Percentiles rank a stretch among this genome's conserved stretches.
Evolutionary conservation across 2,113 vertebrate genomes (phyloP).

Genomic region (Oxyura jamaicensis): DNA sequence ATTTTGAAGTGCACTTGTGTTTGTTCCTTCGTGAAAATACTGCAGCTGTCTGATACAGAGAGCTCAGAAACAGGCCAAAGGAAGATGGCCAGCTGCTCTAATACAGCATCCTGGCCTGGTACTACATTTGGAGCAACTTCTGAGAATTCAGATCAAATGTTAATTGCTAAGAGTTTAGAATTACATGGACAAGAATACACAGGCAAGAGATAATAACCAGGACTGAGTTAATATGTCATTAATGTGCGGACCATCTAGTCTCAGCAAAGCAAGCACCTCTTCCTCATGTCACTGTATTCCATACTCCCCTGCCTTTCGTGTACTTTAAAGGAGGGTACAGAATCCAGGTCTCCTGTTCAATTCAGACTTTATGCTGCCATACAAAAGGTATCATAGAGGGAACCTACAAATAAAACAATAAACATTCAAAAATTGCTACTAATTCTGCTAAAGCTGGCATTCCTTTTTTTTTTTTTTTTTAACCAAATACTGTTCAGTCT

Average conservation of each 20-base stretch:
- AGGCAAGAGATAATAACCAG: not conserved
- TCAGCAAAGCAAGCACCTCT: not conserved
- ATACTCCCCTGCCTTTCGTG: not conserved
- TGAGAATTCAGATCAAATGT: not conserved
- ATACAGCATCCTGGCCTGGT: not conserved
- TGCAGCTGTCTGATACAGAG: slow-evolving; percentile 4
- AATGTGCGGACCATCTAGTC: not conserved
- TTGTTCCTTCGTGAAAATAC: slow-evolving; percentile 5
- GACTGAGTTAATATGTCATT: not conserved
- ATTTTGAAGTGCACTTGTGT: not conserved
- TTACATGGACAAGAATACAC: not conserved
- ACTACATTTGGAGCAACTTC: slow-evolving; percentile 2
- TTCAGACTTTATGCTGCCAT: not conserved
- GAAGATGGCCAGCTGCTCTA: not conserved
- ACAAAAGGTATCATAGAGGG: not conserved
- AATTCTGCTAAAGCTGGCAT: not conserved
- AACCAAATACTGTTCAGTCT: not conserved
- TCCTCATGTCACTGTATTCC: not conserved
- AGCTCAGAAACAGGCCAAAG: not conserved
- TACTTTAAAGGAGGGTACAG: not conserved
- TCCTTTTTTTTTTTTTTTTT: not conserved
- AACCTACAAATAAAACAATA: not conserved
- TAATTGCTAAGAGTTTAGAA: not conserved
- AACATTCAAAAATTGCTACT: not conserved
- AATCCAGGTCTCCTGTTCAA: not conserved